Evolutionary conservation across 2,797 vertebrate genomes (phyloP).

Genomic region (Rhyacichthys aspro): DNA sequence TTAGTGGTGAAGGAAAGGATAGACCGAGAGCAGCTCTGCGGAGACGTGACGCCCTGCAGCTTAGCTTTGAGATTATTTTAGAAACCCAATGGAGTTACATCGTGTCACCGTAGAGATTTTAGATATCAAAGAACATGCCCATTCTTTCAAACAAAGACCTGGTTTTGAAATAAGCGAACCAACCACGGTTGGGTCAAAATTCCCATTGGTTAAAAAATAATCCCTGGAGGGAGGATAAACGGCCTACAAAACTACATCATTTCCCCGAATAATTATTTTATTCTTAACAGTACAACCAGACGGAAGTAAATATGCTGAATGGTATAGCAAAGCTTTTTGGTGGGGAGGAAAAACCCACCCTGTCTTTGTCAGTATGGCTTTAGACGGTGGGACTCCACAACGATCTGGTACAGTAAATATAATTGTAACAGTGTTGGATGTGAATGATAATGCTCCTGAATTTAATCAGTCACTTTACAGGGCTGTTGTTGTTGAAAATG

Average conservation of each 20-base stretch:
- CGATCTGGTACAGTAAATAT: constrained; percentile 67
- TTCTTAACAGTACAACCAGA: constrained; percentile 60
- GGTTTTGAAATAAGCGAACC: constrained; percentile 74
- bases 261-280: constrained; percentile 63
- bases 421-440: constrained; percentile 62
- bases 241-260: constrained; percentile 62
- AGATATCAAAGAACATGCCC: constrained; percentile 73
- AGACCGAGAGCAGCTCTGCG: constrained; percentile 62
- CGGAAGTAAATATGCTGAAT: constrained; percentile 67
- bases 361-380: constrained; percentile 52
- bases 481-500: constrained; percentile 61
- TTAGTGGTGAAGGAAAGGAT: constrained; percentile 61
- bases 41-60: constrained; percentile 59
- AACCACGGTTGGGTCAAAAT: constrained; percentile 54
- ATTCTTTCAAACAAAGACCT: constrained; percentile 52
- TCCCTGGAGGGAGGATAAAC: too few relatives aligned
- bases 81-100: constrained; percentile 71
- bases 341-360: constrained; percentile 52
- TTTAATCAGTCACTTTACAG: constrained; percentile 66
- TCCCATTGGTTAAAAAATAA: too few relatives aligned
- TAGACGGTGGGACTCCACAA: constrained; percentile 69
- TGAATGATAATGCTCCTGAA: constrained; percentile 68
- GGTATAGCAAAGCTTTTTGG: constrained; percentile 67
- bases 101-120: constrained; percentile 67
- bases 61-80: too few relatives aligned